Percentiles rank a stretch among this genome's conserved stretches.
phyloP scores from a whole-genome alignment of 2,797 vertebrate species.

The Lepus townsendii region DNA sequence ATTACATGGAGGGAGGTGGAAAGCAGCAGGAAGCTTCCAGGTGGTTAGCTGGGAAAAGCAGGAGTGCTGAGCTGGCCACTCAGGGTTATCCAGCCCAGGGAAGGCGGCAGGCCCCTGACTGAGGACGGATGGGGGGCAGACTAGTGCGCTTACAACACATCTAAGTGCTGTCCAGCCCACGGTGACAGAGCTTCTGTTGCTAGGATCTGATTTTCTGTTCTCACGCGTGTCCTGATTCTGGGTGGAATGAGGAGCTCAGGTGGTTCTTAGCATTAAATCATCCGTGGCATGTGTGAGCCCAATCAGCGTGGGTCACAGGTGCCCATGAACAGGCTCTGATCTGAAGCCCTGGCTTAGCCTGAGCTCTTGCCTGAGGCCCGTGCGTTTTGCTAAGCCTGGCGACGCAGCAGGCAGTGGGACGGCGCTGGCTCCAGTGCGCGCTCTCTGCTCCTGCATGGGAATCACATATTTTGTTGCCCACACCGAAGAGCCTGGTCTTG shows the following conservation, averaged over 20 bases:
- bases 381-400: neutral
- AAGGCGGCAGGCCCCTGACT: neutral
- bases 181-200: neutral
- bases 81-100: neutral
- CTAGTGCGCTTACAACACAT: neutral
- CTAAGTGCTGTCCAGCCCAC: neutral
- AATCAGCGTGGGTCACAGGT: slow-evolving; percentile 53
- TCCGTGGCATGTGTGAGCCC: slow-evolving; percentile 7
- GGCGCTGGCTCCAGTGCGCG: neutral
- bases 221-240: slow-evolving; percentile 1
- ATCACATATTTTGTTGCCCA: neutral
- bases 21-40: slow-evolving; percentile 43
- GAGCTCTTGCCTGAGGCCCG: neutral
- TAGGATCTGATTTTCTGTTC: slow-evolving; percentile 43
- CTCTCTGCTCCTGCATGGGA: neutral
- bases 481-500: neutral
- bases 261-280: slow-evolving; percentile 44
- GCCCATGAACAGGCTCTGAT: slow-evolving; percentile 57
- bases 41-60: neutral
- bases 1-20: neutral
- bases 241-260: slow-evolving; percentile 49
- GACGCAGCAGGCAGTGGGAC: too few relatives aligned
- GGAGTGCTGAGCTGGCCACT: neutral
- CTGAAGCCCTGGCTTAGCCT: neutral
- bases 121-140: neutral